phyloP scores from a whole-genome alignment of 2,113 vertebrate species.

The Vulpes vulpes region DNA sequence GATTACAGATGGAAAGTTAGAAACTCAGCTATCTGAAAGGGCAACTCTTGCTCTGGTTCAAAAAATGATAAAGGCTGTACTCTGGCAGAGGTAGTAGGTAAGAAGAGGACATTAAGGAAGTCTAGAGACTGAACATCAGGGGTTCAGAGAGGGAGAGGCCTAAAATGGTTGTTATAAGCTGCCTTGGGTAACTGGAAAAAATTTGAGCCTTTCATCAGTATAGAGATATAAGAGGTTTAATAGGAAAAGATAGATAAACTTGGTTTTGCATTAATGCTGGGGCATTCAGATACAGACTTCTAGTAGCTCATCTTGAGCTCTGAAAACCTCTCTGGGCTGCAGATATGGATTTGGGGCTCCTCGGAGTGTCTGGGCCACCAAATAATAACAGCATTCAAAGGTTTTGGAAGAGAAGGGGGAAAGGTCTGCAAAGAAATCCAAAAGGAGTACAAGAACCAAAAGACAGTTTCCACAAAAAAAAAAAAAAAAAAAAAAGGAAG shows the following conservation, averaged over 20 bases:
- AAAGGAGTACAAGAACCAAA: neutral
- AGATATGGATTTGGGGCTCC: neutral
- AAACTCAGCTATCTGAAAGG: neutral
- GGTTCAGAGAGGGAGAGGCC: accelerated
- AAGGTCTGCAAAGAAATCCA: neutral
- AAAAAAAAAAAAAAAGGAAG: neutral
- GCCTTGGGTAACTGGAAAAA: neutral
- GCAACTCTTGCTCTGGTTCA: neutral
- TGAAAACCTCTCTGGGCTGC: neutral
- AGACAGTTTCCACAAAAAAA: neutral
- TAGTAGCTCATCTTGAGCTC: neutral
- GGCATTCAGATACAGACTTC: neutral
- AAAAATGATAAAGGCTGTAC: neutral
- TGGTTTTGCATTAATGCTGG: neutral
- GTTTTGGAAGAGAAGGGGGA: neutral
- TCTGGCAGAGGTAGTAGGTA: neutral
- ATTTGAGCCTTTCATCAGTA: neutral
- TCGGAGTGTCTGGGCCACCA: neutral
- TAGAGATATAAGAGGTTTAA: neutral
- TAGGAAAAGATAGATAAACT: neutral
- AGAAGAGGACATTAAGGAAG: neutral
- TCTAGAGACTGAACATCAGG: neutral
- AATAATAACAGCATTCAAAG: neutral
- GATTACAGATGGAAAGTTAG: neutral
- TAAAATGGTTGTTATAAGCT: neutral